Evolutionary conservation across 2,113 vertebrate genomes (phyloP).

Genomic region (Anser brachyrhynchus): DNA sequence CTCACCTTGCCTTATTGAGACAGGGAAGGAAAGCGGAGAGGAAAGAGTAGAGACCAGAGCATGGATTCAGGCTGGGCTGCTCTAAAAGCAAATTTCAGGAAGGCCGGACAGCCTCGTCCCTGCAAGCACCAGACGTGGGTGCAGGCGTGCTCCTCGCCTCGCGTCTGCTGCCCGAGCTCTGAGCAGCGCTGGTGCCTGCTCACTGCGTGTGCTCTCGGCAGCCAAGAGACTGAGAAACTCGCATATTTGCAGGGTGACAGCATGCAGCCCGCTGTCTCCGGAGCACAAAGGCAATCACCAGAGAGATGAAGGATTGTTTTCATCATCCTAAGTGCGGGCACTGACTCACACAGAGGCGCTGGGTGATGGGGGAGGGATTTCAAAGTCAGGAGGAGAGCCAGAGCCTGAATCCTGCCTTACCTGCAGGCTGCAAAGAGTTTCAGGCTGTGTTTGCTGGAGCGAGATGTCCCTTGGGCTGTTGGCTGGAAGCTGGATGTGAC

Average conservation of each 20-base stretch:
- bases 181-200: not conserved
- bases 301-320: not conserved
- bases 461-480: not conserved
- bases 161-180: not conserved
- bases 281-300: not conserved
- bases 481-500: not conserved
- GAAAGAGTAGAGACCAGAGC: not conserved
- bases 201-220: not conserved
- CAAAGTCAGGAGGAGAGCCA: not conserved
- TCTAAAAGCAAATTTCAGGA: not conserved
- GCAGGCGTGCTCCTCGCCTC: not conserved
- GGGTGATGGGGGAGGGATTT: not conserved
- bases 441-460: fast-evolving
- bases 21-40: not conserved
- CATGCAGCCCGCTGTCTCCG: not conserved
- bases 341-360: not conserved
- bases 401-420: not conserved
- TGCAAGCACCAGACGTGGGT: not conserved
- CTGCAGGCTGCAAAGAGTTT: not conserved
- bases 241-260: not conserved
- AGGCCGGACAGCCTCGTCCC: not conserved
- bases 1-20: not conserved
- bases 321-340: not conserved
- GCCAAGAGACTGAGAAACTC: not conserved
- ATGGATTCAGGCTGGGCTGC: not conserved